A percentile compares a stretch with the other conserved stretches of the same genome.
phyloP scores from a whole-genome alignment of 2,113 vertebrate genomes.

The Fregetta grallaria region DNA sequence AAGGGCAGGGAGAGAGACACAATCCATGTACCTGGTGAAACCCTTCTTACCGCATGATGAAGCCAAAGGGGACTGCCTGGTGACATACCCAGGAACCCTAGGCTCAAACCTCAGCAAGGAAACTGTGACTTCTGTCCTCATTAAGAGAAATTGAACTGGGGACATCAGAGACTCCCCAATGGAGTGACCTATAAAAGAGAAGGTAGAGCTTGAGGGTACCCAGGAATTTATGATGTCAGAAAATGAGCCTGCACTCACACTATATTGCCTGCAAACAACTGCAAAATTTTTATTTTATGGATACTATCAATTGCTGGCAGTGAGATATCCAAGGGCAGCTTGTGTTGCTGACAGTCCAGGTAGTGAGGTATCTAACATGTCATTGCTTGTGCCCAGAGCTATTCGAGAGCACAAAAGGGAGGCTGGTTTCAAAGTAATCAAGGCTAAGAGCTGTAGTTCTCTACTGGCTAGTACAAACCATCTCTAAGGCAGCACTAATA shows the following conservation, averaged over 20 bases:
- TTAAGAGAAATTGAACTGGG: background rate
- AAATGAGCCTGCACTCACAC: background rate
- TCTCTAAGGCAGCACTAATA: background rate
- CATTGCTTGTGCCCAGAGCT: background rate
- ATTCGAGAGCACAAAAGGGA: background rate
- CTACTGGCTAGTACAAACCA: background rate
- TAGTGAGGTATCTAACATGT: background rate
- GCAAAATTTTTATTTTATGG: background rate
- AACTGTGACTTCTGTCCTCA: background rate
- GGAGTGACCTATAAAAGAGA: background rate
- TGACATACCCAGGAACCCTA: background rate
- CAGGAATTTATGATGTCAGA: background rate
- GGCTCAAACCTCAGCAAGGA: background rate
- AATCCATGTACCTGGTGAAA: accelerated
- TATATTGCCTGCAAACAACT: background rate
- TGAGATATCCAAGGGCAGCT: background rate
- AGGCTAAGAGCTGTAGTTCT: slow-evolving; percentile 2
- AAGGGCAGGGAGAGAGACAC: background rate
- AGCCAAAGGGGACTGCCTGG: background rate
- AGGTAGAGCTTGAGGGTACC: background rate
- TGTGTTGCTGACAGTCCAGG: background rate
- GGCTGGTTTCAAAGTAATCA: slow-evolving; percentile 12
- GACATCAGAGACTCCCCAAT: too few relatives aligned
- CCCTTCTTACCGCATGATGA: too few relatives aligned
- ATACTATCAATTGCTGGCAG: background rate